Percentiles rank a stretch among this genome's conserved stretches.
Evolutionary conservation across 2,888 invertebrate species (phyloP).

Genomic region (Oxyteleia sp.): DNA sequence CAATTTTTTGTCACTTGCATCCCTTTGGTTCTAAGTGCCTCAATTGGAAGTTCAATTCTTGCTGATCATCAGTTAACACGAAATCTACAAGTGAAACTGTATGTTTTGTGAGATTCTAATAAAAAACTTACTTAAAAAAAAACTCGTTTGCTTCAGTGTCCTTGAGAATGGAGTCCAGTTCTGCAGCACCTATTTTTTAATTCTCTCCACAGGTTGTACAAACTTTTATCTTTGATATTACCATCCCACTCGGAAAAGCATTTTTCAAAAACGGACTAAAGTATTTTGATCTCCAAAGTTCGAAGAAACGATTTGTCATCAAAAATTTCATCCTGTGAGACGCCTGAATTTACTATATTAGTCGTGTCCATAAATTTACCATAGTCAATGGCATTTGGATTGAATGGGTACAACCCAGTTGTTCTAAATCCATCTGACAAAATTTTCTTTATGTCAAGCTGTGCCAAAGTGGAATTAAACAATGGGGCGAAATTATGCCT

Average conservation of each 20-base stretch:
- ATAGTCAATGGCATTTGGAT: conserved; percentile 59
- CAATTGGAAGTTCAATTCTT: conserved; percentile 15
- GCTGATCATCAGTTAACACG: conserved; percentile 1
- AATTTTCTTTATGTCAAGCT: conserved; percentile 33
- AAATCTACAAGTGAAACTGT: too few species aligned
- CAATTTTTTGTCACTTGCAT: too few species aligned
- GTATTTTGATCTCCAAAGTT: too few species aligned
- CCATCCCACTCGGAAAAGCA: too few species aligned
- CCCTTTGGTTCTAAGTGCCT: too few species aligned
- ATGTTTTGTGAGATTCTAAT: not conserved
- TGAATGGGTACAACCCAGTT: conserved; percentile 62
- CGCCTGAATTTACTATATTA: too few species aligned
- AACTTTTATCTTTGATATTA: too few species aligned
- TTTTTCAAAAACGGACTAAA: too few species aligned
- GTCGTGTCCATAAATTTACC: too few species aligned
- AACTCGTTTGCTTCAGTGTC: too few species aligned
- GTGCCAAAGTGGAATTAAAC: conserved; percentile 21
- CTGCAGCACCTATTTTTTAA: conserved; percentile 10
- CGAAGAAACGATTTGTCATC: too few species aligned
- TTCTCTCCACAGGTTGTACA: conserved; percentile 24
- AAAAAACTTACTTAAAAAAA: not conserved
- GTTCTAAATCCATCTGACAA: conserved; percentile 55
- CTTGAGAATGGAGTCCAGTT: not conserved
- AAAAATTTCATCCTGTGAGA: too few species aligned
- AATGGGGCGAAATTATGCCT: conserved; percentile 42